Evolutionary conservation across 2,888 invertebrate species (phyloP).

Genomic region (Xylocampa areola): DNA sequence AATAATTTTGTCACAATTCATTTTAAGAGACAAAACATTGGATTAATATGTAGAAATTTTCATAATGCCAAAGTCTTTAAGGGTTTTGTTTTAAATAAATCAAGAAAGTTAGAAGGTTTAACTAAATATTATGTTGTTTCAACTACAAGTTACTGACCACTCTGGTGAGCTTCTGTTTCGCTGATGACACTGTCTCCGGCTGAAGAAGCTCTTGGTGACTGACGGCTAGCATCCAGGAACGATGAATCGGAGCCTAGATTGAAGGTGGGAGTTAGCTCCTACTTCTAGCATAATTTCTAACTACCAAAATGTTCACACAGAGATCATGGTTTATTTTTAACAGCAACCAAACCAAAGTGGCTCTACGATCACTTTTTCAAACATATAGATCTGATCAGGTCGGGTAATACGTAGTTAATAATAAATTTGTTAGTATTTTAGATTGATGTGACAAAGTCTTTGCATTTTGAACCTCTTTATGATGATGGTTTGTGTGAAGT

Average conservation of each 20-base stretch:
- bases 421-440: no score
- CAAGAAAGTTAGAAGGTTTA: conserved; percentile 8
- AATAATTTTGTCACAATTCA: conserved; percentile 59
- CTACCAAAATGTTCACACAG: conserved; percentile 3
- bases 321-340: no score
- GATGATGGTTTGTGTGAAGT: conserved; percentile 29
- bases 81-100: conserved; percentile 17
- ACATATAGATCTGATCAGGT: no score
- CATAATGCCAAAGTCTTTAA: conserved; percentile 34
- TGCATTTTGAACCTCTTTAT: background rate
- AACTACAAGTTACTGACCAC: conserved; percentile 78
- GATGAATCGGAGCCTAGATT: conserved; percentile 85
- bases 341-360: no score
- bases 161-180: conserved; percentile 87
- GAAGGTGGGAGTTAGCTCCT: conserved; percentile 66
- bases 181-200: conserved; percentile 85
- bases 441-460: background rate
- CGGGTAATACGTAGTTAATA: no score
- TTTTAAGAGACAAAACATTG: conserved; percentile 40
- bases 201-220: conserved; percentile 85
- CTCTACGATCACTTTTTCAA: no score
- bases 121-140: conserved; percentile 11
- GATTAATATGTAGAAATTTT: conserved; percentile 15
- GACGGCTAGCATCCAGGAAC: conserved; percentile 85
- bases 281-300: conserved; percentile 58